Evolutionary conservation across 2,797 vertebrate genomes (phyloP), one percentile per base, ranked within the genome.

Genomic region (Bradypodion pumilum): DNA sequence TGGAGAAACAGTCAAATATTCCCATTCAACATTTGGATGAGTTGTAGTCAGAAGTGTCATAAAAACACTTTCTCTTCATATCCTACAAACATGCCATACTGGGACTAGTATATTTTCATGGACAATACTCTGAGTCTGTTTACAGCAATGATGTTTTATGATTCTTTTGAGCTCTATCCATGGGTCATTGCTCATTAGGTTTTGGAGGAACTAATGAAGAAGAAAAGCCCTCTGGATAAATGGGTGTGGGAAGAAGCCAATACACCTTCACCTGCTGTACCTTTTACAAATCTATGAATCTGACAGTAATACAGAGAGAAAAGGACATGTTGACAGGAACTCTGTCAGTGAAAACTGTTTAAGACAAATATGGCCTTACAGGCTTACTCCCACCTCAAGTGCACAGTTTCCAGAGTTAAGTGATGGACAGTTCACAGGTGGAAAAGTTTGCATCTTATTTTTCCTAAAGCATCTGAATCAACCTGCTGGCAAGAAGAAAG

Each of bases 21-120:
- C 94, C 91, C 93, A 93, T 95, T 93, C 85, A 93, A 94, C 92
- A 92, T 89, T 85, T 90, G 87, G 92, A 92, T 90, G 89, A 93
- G 80, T 78, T 84, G 72, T 87, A 56, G 82, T 90, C 88, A 94
- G 94, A 89, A 62, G 63, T 79, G 23, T 49, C 6, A 2, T 74
- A 15, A 56, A 15, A 56, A 56, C 52, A 19, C 73, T 74, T 37
- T 37, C 35, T 23, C 37, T 35, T 4, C 56, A 32, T 32, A 29
- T 37, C 6, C 19, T 68, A 32, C 32, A 62, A 7, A n/a, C 27
- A n/a, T 19, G 42, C 10, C 12, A 27, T 7, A 7, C 46, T 35
- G 15, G 16, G 44, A 87, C 73, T 69, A 86, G 69, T 85, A 49
- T 84, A 32, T 92, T 94, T 93, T 91, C 90, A 90, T 70, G 86